A percentile compares a stretch with the other conserved stretches of the same genome.
phyloP scores from a whole-genome alignment of 2,888 invertebrate species.

The Cosmia trapezina region DNA sequence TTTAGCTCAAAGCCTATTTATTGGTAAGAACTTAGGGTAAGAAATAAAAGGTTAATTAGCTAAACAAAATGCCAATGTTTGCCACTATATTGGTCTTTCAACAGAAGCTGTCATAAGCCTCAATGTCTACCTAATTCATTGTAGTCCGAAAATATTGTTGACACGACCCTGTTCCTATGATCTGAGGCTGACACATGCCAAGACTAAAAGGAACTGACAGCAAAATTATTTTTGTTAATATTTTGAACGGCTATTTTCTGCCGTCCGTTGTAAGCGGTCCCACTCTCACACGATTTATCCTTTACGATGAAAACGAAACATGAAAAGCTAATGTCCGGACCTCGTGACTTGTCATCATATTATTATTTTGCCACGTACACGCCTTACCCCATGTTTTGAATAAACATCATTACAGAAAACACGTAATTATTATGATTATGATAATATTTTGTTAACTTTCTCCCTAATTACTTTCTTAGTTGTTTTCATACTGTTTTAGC shows the following conservation, averaged over 20 bases:
- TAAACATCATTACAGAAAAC: slow-evolving; percentile 57
- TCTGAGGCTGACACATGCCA: slow-evolving; percentile 38
- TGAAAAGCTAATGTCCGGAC: slow-evolving; percentile 56
- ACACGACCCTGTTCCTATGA: slow-evolving; percentile 13
- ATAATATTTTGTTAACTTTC: slow-evolving; percentile 62
- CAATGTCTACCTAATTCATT: not conserved
- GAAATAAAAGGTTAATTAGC: slow-evolving; percentile 5
- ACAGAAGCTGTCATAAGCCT: not conserved
- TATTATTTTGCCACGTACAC: slow-evolving; percentile 38
- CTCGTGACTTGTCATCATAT: slow-evolving; percentile 42
- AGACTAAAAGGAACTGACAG: slow-evolving; percentile 40
- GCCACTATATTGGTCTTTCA: not conserved
- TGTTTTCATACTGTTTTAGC: slow-evolving; percentile 52
- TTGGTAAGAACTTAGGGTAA: too few species aligned
- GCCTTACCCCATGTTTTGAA: slow-evolving; percentile 46
- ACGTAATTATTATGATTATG: slow-evolving; percentile 52
- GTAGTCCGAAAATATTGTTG: slow-evolving; percentile 7
- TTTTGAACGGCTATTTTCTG: slow-evolving; percentile 40
- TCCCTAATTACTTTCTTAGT: slow-evolving; percentile 59
- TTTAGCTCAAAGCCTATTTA: slow-evolving; percentile 7
- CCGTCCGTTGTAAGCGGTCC: slow-evolving; percentile 20
- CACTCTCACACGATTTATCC: slow-evolving; percentile 41
- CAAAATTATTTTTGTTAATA: slow-evolving; percentile 36
- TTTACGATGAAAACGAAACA: slow-evolving; percentile 55
- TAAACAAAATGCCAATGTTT: not conserved